Base-by-base conservation (phyloP, 2,797 vertebrate species). In the Knipowitschia caucasica region DNA sequence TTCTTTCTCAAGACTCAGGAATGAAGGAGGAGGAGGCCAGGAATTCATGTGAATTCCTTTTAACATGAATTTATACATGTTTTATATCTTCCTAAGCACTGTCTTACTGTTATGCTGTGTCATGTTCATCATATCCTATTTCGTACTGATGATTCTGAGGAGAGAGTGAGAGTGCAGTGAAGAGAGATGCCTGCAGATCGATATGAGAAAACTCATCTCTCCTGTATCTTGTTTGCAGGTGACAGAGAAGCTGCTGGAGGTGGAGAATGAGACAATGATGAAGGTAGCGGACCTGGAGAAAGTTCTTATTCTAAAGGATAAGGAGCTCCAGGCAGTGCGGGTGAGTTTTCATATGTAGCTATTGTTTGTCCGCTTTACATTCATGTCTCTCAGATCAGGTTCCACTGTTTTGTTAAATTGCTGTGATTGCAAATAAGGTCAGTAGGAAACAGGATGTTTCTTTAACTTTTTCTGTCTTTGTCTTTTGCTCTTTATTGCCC, bases 211-310 rank as follows among this genome's bases (percentile, higher is more conserved):
- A 20, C 3, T 10, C 18, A 21, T 62, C 61, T 53, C 7, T 50
- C 50, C 59, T 49, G 64, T 59, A 43, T 80, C 57, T 21, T 36
- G 18, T 27, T 67, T 52, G 20, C 77, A 99, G 96, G 92, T 98
- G 68, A 94, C 94, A 0, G 96, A 99, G 86, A 97, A 96, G 89
- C 92, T 99, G 64, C 87, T 96, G 81, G 96, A 98, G 72, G 87
- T 96, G 63, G 96, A 99, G 85, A 98, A 99, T 65, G 96, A 98
- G 80, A 98, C 95, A 30, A 94, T 99, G 88, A 98, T 94, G 95
- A 92, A 95, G 59, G 95, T 99, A 36, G 96, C 96, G 0, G 96
- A 98, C 52, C 84, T 99, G 71, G 96, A 99, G 86, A 98, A 97
- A 75, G 86, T 93, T 61, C 84, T 98, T 34, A 73, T 99, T 31